Percentiles rank a stretch among this genome's conserved stretches.
Evolutionary conservation across 2,888 invertebrate species (phyloP).

Genomic region (Priocnemis perturbator): DNA sequence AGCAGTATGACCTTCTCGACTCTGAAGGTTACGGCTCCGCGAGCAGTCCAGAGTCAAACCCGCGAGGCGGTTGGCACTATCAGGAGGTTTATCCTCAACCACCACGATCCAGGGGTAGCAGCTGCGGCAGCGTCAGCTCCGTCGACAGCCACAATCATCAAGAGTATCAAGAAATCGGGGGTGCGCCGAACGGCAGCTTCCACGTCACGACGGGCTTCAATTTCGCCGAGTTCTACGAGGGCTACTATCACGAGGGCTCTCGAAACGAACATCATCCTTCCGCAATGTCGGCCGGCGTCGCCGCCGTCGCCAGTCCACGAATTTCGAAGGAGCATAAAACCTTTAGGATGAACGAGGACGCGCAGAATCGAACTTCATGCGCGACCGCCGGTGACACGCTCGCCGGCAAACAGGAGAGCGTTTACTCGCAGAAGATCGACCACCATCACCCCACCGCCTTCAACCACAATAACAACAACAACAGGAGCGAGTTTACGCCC

Average conservation of each 20-base stretch:
- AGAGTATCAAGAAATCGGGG: conserved; percentile 59
- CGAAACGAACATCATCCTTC: conserved; percentile 48
- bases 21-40: conserved; percentile 71
- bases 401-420: conserved; percentile 28
- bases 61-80: conserved; percentile 58
- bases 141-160: conserved; percentile 64
- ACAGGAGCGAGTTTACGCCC: conserved; percentile 47
- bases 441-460: conserved; percentile 23
- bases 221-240: conserved; percentile 66
- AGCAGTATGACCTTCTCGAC: conserved; percentile 68
- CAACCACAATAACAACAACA: conserved; percentile 31
- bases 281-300: conserved; percentile 10
- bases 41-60: conserved; percentile 70
- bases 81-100: conserved; percentile 65
- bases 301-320: conserved; percentile 29
- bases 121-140: conserved; percentile 69
- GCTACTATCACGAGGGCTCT: conserved; percentile 62
- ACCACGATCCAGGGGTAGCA: conserved; percentile 67
- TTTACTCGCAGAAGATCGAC: conserved; percentile 41
- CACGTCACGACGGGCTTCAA: conserved; percentile 53
- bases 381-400: conserved; percentile 26
- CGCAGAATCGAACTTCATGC: conserved; percentile 27
- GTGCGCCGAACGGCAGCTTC: conserved; percentile 35
- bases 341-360: conserved; percentile 52
- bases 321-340: conserved; percentile 50